These are phyloP conservation scores for Procavia capensis DNA, from an alignment of 2,113 vertebrate species.

Conservation along the genomic window DNA sequence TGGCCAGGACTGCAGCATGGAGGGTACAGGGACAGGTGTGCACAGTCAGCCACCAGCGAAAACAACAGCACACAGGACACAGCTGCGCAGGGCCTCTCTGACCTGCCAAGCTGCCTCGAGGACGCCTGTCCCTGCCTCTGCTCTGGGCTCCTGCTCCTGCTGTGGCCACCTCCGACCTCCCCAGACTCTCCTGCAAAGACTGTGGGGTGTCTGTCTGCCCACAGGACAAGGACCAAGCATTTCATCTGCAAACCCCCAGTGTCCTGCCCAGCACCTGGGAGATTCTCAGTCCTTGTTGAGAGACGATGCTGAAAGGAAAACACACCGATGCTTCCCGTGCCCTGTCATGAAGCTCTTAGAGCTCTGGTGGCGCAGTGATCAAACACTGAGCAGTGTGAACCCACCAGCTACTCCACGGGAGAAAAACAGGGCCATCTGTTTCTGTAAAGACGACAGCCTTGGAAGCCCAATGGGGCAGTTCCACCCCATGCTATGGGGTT, in stretches of 20 bases:
- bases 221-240: background rate
- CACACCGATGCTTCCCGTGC: background rate
- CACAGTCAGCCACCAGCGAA: rapidly evolving
- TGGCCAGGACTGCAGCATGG: rapidly evolving
- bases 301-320: background rate
- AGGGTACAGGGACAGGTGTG: no score
- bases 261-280: background rate
- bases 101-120: background rate
- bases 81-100: background rate
- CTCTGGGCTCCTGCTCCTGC: background rate
- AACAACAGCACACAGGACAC: rapidly evolving
- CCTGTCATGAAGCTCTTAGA: background rate
- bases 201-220: background rate
- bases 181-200: background rate
- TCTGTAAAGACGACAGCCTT: background rate
- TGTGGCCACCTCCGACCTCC: no score
- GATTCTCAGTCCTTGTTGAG: background rate
- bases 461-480: background rate
- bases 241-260: background rate
- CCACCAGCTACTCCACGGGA: no score
- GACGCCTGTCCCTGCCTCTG: background rate
- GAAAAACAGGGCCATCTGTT: no score
- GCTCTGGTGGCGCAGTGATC: no score
- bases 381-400: no score
- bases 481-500: background rate